Conservation (phyloP, 2,888 invertebrate genomes). For the Aradus depressus region DNA sequence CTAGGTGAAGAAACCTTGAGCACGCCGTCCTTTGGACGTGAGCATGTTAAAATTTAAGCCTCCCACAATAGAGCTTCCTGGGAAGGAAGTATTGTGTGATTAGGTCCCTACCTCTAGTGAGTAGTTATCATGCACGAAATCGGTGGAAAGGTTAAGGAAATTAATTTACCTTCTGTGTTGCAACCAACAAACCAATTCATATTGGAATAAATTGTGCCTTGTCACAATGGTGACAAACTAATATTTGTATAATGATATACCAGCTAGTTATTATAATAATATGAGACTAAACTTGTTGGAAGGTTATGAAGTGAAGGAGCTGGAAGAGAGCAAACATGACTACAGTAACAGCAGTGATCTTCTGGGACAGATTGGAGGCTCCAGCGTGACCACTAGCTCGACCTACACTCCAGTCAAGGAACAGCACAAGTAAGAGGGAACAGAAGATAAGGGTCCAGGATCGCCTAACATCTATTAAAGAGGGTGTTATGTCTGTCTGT, state of each 20-base stretch:
- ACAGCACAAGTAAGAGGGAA: constrained; percentile 14
- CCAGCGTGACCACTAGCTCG: constrained; percentile 14
- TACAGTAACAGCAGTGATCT: constrained; percentile 18
- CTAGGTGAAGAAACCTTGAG: too few relatives aligned
- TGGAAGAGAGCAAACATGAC: constrained; percentile 17
- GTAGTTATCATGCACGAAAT: not conserved
- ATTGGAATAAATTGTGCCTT: too few relatives aligned
- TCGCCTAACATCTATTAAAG: too few relatives aligned
- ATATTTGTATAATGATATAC: too few relatives aligned
- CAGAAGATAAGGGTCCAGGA: too few relatives aligned
- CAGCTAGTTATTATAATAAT: not conserved
- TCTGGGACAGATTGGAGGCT: constrained; percentile 5
- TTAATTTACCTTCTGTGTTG: not conserved
- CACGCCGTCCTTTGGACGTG: too few relatives aligned
- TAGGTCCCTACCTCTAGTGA: too few relatives aligned
- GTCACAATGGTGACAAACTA: too few relatives aligned
- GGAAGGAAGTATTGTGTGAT: too few relatives aligned
- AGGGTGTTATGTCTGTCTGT: too few relatives aligned
- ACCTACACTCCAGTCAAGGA: constrained; percentile 18
- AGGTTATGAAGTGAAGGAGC: constrained; percentile 23
- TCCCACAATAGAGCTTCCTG: too few relatives aligned
- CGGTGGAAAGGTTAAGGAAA: not conserved
- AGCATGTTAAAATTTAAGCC: too few relatives aligned
- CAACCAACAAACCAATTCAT: not conserved
- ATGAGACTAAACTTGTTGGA: not conserved